A percentile compares a stretch with the other conserved stretches of the same genome.
Evolutionary conservation across 2,113 vertebrate species (phyloP).

Genomic region (Ornithorhynchus anatinus): DNA sequence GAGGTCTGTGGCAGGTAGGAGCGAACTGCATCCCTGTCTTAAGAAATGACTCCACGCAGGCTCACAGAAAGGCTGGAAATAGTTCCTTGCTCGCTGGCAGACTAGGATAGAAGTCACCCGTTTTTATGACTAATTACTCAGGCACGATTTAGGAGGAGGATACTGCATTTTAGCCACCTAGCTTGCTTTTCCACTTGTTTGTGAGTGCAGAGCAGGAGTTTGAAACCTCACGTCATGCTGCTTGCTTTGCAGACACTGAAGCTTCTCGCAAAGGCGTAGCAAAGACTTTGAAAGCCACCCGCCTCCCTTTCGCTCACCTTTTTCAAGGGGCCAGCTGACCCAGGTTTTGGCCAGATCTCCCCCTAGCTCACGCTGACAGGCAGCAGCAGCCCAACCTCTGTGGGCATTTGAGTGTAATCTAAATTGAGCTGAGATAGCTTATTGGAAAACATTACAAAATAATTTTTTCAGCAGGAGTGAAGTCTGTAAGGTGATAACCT

Average conservation of each 20-base stretch:
- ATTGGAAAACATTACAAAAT: background rate
- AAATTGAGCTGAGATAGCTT: background rate
- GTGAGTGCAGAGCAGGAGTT: conserved; percentile 55
- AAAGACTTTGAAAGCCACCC: conserved; percentile 8
- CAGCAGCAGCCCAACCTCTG: conserved; percentile 1
- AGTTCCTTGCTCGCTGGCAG: no score
- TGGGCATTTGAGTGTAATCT: background rate
- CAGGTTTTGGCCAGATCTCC: background rate
- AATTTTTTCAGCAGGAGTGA: background rate
- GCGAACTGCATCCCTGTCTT: background rate
- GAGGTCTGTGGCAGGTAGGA: conserved; percentile 30
- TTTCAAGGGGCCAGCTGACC: background rate
- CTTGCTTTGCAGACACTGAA: conserved; percentile 73
- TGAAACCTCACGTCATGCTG: conserved; percentile 22
- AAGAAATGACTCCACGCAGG: background rate
- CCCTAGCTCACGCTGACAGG: background rate
- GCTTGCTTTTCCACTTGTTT: conserved; percentile 69
- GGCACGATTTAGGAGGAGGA: conserved; percentile 59
- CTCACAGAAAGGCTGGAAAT: background rate
- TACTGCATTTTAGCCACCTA: conserved; percentile 60
- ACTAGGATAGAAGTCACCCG: background rate
- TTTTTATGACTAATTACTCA: rapidly evolving
- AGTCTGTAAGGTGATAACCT: background rate
- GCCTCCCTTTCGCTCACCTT: background rate
- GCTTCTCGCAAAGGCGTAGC: conserved; percentile 62